phyloP scores from a whole-genome alignment of 2,888 invertebrate species.

The Caenorhabditis becei region DNA sequence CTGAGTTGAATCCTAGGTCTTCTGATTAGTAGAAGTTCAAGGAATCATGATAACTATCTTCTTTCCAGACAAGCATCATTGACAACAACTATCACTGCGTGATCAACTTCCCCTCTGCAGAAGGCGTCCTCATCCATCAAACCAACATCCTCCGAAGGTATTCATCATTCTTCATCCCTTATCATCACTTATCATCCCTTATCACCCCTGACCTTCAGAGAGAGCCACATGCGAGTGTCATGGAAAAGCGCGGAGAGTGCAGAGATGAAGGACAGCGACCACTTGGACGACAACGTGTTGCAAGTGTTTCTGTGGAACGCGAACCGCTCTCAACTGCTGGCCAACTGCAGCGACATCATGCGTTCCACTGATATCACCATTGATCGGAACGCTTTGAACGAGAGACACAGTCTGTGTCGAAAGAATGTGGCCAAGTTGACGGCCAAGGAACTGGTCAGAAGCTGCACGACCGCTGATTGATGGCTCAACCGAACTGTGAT shows the following conservation, averaged over 20 bases:
- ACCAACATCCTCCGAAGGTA: slow-evolving; percentile 64
- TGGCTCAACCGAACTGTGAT: slow-evolving; percentile 31
- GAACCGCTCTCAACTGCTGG: slow-evolving; percentile 64
- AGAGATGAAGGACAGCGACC: slow-evolving; percentile 77
- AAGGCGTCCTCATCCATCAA: slow-evolving; percentile 77
- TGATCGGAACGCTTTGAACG: slow-evolving; percentile 70
- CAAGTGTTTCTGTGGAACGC: slow-evolving; percentile 73
- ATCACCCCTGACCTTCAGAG: slow-evolving; percentile 39
- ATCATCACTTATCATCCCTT: not conserved
- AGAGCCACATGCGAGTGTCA: slow-evolving; percentile 71
- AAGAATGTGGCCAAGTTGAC: slow-evolving; percentile 65
- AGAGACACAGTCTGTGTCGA: slow-evolving; percentile 69
- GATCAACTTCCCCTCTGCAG: slow-evolving; percentile 76
- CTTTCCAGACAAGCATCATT: slow-evolving; percentile 5
- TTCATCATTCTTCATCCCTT: not conserved
- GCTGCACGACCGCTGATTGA: slow-evolving; percentile 76
- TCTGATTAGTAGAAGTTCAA: too few species aligned
- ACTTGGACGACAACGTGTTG: slow-evolving; percentile 76
- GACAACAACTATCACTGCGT: slow-evolving; percentile 64
- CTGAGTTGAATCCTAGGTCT: too few species aligned
- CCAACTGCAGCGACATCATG: slow-evolving; percentile 69
- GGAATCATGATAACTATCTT: not conserved
- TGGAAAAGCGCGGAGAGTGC: slow-evolving; percentile 77
- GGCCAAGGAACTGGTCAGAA: slow-evolving; percentile 72
- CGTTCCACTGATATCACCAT: slow-evolving; percentile 73